Evolutionary conservation across 2,888 invertebrate genomes (phyloP).

Genomic region (Meta bourneti): DNA sequence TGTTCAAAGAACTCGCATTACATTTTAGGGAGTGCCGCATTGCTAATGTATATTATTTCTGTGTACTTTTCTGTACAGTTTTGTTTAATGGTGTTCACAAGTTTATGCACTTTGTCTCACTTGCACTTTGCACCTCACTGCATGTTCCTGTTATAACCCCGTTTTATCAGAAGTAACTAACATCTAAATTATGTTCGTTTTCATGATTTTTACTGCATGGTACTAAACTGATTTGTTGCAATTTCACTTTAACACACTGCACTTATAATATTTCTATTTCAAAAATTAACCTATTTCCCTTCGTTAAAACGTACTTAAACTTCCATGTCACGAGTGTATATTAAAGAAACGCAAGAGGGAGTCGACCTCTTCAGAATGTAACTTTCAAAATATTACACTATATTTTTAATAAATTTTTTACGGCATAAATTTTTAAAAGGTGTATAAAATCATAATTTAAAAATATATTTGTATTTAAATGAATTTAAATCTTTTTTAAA

Average conservation of each 20-base stretch:
- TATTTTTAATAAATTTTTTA: no score
- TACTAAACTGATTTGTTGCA: background rate
- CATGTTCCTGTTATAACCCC: slow-evolving; percentile 41
- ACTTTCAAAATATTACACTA: no score
- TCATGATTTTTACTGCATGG: background rate
- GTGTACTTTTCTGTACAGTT: slow-evolving; percentile 13
- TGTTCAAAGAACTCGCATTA: background rate
- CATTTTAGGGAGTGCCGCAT: slow-evolving; percentile 32
- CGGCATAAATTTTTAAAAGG: no score
- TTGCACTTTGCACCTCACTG: slow-evolving; percentile 74
- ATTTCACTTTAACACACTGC: slow-evolving; percentile 13
- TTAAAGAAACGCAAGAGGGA: no score
- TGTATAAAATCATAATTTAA: no score
- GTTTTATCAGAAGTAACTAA: background rate
- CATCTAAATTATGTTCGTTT: background rate
- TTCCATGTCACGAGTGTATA: no score
- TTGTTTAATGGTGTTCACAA: slow-evolving; percentile 20
- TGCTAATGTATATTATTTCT: background rate
- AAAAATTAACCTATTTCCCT: no score
- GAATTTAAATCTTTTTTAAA: no score
- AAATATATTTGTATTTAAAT: no score
- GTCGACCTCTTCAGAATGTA: no score
- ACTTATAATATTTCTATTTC: background rate
- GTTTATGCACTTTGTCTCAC: slow-evolving; percentile 57
- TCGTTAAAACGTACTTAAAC: no score